phyloP scores from a whole-genome alignment of 35 echinoderm and acorn worm species.

The Holothuria glaberrima region DNA sequence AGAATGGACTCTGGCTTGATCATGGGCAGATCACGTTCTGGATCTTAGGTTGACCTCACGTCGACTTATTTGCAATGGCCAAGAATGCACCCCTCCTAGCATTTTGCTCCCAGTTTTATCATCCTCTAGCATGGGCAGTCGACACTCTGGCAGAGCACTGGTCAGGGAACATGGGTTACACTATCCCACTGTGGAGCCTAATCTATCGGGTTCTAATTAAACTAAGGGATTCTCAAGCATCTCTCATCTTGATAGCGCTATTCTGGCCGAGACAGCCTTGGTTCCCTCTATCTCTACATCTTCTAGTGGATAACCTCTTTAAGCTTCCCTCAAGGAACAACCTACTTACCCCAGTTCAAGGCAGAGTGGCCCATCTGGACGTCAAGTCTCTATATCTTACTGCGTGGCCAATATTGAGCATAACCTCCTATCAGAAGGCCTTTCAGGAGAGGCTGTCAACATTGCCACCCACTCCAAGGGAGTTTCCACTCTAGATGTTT shows the following conservation, averaged over 20 bases:
- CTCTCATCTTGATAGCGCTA: not conserved
- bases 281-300: not conserved
- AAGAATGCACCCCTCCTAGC: not conserved
- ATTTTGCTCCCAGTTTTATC: not conserved
- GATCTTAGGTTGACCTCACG: not conserved
- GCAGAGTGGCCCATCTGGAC: too few relatives aligned
- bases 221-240: not conserved
- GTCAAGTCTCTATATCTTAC: too few relatives aligned
- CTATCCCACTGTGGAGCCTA: not conserved
- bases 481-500: too few relatives aligned
- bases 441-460: too few relatives aligned
- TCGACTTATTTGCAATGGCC: not conserved
- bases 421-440: too few relatives aligned
- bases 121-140: not conserved
- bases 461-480: too few relatives aligned
- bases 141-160: slow-evolving; percentile 1
- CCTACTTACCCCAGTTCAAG: too few relatives aligned
- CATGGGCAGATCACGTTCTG: not conserved
- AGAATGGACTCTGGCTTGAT: not conserved
- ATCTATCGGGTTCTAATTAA: not conserved
- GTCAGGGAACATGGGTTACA: not conserved
- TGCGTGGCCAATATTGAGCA: too few relatives aligned
- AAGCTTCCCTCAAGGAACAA: too few relatives aligned
- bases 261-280: not conserved
- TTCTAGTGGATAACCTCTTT: not conserved